Base-by-base conservation (phyloP, 2,113 vertebrate genomes). In the Meriones unguiculatus region DNA sequence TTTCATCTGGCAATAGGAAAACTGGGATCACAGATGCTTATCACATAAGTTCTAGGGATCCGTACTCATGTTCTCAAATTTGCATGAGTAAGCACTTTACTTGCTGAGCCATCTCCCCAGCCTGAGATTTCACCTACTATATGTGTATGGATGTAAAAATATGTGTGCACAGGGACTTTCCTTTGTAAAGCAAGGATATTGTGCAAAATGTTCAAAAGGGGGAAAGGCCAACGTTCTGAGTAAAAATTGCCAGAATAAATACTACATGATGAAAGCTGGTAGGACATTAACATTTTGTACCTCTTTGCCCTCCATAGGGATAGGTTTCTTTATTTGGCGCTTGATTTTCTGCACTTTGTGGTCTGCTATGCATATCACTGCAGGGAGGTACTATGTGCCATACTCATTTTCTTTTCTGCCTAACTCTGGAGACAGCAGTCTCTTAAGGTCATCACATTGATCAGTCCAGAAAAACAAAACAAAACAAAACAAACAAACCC, bases 381-480 rank as follows among this genome's bases (percentile, higher is more conserved):
- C 8, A 77, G 52, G 82, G 30, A 85, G n/a, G 22, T 77, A 9
- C 28, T 17, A 64, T 30, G 38, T 86, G 57, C 89, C 46, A 84
- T 65, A 78, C 52, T 64, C 64, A 32, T 92, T 10, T 13, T 62
- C 17, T 90, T 87, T n/a, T 89, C 78, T 91, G 35, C 12, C 73
- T 73, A 35, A 38, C 80, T 87, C 88, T 81, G 18, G 30, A 67
- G 41, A 91, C 41, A 52, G 2, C 35, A 89, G 2, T 57, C 25
- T 91, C 77, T 76, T 64, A 93, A 91, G 46, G 8, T 67, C n/a
- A 93, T 73, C 35, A 41, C 30, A 90, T 67, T 62, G n/a, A 75
- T 75, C 18, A 96, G 1, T 35, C 3, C 17, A 65, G 69, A 67
- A 82, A 80, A 81, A 73, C 14, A 87, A 81, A 86, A 22, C 24